Conservation (phyloP, 1,140 invertebrate species). For the Aphelenchoides fujianensis region DNA sequence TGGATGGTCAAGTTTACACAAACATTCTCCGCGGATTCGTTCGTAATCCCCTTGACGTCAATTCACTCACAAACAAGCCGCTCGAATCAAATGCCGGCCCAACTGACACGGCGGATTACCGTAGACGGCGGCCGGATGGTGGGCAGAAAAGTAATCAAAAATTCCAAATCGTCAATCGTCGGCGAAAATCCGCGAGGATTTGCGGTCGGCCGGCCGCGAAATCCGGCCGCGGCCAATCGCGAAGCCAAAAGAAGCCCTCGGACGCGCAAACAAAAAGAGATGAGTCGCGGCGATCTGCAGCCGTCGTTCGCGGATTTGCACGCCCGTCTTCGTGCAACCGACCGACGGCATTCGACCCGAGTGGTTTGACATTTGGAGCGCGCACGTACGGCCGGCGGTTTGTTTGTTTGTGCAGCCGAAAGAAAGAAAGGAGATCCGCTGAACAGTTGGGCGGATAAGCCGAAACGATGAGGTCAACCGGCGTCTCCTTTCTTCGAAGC, state of each 20-base stretch:
- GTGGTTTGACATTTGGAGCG: too few species aligned
- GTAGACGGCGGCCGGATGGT: background rate
- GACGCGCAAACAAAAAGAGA: background rate
- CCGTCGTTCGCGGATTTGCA: background rate
- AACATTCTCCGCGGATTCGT: too few species aligned
- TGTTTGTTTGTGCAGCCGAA: too few species aligned
- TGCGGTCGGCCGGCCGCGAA: background rate
- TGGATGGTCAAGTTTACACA: too few species aligned
- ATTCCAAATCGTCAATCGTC: background rate
- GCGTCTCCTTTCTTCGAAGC: too few species aligned
- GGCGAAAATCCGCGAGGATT: background rate
- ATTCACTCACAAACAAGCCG: background rate
- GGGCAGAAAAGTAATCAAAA: conserved; percentile 1
- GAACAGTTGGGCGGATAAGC: too few species aligned
- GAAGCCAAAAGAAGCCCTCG: background rate
- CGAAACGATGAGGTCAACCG: too few species aligned
- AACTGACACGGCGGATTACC: conserved; percentile 2
- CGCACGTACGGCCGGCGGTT: too few species aligned
- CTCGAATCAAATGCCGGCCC: background rate
- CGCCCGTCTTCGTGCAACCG: background rate
- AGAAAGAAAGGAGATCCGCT: too few species aligned
- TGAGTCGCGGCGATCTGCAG: background rate
- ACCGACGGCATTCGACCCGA: background rate
- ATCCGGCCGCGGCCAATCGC: background rate
- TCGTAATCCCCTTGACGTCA: background rate